Conservation (phyloP, 2,797 vertebrate species). For the Enteromius unitaeniatus region DNA sequence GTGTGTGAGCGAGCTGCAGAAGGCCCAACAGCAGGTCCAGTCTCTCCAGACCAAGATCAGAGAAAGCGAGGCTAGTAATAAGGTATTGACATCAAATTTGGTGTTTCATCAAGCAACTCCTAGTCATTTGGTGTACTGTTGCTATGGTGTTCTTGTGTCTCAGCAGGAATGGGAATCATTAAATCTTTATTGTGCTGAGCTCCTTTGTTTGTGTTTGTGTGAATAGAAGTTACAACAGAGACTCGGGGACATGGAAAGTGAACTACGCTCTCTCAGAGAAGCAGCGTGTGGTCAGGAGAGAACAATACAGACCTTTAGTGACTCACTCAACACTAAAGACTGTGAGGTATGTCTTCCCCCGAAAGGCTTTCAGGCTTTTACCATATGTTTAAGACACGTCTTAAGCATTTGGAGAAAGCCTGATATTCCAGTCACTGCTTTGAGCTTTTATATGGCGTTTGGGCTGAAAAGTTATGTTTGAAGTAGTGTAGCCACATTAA, state of each 20-base stretch:
- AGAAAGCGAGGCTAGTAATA: constrained; percentile 81
- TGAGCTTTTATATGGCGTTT: background rate
- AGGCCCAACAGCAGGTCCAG: constrained; percentile 78
- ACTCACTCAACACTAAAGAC: constrained; percentile 83
- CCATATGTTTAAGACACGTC: background rate
- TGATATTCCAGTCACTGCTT: too few relatives aligned
- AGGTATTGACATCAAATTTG: constrained; percentile 75
- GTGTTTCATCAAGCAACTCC: background rate
- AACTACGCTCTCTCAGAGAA: constrained; percentile 81
- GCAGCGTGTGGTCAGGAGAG: constrained; percentile 82
- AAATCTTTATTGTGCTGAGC: constrained; percentile 8
- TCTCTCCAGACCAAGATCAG: constrained; percentile 82
- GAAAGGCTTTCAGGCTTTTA: background rate
- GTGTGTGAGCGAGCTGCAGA: constrained; percentile 71
- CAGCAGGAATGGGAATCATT: constrained; percentile 8
- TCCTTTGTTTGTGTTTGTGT: constrained; percentile 25
- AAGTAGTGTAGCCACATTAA: background rate
- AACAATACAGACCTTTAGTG: constrained; percentile 82
- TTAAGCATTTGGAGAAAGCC: too few relatives aligned
- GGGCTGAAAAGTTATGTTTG: background rate
- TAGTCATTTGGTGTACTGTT: constrained; percentile 10
- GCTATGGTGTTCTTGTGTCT: constrained; percentile 14
- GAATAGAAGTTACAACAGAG: constrained; percentile 86
- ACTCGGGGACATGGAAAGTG: constrained; percentile 82
- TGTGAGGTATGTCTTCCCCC: constrained; percentile 78